Percentiles rank a stretch among this genome's conserved stretches.
Conservation (phyloP, 2,888 invertebrate genomes). For the Pyrgus malvae region DNA sequence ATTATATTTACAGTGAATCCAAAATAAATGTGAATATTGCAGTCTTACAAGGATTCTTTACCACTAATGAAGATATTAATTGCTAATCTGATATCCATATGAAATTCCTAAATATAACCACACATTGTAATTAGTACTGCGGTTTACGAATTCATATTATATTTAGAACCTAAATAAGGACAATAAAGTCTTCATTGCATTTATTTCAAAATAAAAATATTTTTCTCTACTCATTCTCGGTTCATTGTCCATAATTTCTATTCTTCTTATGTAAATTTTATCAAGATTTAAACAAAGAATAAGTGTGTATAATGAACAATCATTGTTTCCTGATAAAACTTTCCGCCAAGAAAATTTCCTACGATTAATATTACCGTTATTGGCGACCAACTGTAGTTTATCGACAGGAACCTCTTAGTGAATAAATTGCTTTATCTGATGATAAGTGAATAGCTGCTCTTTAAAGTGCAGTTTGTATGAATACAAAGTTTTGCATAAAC, state of each 20-base stretch:
- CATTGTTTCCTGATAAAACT: constrained; percentile 10
- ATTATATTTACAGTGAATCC: too few species aligned
- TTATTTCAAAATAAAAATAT: too few species aligned
- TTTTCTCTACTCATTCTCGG: too few species aligned
- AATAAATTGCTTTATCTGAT: background rate
- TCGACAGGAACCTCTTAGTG: background rate
- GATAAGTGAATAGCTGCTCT: background rate
- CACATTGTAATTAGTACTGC: too few species aligned
- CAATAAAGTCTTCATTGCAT: too few species aligned
- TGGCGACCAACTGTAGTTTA: background rate
- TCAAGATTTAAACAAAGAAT: constrained; percentile 6
- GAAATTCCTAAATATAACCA: too few species aligned
- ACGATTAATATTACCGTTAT: constrained; percentile 3
- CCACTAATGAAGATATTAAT: too few species aligned
- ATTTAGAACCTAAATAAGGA: too few species aligned
- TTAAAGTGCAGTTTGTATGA: background rate
- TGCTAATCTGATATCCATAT: too few species aligned
- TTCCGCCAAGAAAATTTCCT: constrained; percentile 9
- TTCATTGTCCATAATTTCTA: constrained; percentile 5
- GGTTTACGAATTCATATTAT: too few species aligned
- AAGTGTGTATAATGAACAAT: background rate
- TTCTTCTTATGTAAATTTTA: constrained; percentile 17
- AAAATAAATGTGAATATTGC: too few species aligned
- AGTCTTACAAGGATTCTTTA: too few species aligned
- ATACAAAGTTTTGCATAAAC: constrained; percentile 7